Evolutionary conservation across 2,888 invertebrate species (phyloP), one percentile per base, ranked within the genome.

Genomic region (Terebella lapidaria): DNA sequence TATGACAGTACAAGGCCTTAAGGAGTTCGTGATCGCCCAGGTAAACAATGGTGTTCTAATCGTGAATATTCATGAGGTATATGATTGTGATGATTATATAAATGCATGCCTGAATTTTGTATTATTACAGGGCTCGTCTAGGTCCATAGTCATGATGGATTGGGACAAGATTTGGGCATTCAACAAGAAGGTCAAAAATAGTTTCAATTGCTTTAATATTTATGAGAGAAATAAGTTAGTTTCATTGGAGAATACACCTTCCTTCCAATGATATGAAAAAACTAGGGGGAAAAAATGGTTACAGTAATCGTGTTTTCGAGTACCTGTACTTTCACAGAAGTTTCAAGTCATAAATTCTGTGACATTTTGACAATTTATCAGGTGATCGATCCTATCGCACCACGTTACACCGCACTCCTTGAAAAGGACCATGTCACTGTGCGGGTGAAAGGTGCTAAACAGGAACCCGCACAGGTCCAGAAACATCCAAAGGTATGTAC

Each of bases 81-180:
- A 10, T 35, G 42, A 35, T 35, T 35, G 42, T 35, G n/a, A 35
- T 35, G 10, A 10, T 35, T 35, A n/a, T 35, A 35, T 35, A 35
- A 35, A 10, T 35, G 42, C 42, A 35, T 53, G 26, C 15, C 28
- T 28, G 5, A 10, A 10, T 10, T 15, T 4, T 57, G 18, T 52
- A 18, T 24, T 55, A 18, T 56, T 57, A 4, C 66, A 95, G 84
- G 99, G 99, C 58, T 95, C 96, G 54, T 96, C 95, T 54, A 87
- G 92, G 62, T 92, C 95, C 0, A 95, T 99, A 4, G 96, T 96
- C 1, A 93, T 94, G 82, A 99, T 99, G 99, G 95, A 96, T 81
- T 99, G 99, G 99, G 99, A 99, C 81, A 99, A 99, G 83, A 96
- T 99, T 71, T 99, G 99, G 99, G 89, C 97, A 15, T 92, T 97